Evolutionary conservation across 2,797 vertebrate species (phyloP).

Genomic region (Oreortyx pictus): DNA sequence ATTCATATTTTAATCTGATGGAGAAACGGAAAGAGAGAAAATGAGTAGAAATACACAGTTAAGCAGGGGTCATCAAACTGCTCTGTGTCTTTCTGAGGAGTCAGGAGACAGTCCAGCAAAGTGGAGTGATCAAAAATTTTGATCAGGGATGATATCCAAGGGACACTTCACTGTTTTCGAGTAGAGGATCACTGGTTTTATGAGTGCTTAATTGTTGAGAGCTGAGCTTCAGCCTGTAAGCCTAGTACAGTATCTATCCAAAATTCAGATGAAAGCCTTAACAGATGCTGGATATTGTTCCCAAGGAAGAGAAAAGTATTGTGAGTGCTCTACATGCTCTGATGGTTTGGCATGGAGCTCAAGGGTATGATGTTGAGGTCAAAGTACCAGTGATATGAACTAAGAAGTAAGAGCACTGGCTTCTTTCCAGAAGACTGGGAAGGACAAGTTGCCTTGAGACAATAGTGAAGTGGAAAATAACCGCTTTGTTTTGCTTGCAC

Average conservation of each 20-base stretch:
- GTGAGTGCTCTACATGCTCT: not conserved
- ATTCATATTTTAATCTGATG: not conserved
- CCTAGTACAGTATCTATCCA: not conserved
- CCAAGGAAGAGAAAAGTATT: not conserved
- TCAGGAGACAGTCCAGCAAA: not conserved
- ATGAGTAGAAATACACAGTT: not conserved
- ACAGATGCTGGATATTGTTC: not conserved
- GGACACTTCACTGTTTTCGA: not conserved
- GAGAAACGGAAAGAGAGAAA: not conserved
- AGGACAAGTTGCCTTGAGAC: not conserved
- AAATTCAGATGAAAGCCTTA: not conserved
- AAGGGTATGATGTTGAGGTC: not conserved
- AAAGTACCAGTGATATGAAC: not conserved
- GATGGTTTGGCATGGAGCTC: not conserved
- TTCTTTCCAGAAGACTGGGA: not conserved
- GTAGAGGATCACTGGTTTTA: not conserved
- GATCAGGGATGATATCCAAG: not conserved
- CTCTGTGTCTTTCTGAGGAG: not conserved
- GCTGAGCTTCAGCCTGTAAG: not conserved
- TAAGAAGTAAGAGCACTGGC: not conserved
- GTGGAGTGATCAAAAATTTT: not conserved
- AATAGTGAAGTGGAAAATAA: not conserved
- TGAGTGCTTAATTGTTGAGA: not conserved
- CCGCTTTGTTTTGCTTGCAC: accelerated
- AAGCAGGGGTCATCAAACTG: not conserved